phyloP scores from a whole-genome alignment of 37 sponge, comb jelly and placozoan genomes.

The Agelas oroides region DNA sequence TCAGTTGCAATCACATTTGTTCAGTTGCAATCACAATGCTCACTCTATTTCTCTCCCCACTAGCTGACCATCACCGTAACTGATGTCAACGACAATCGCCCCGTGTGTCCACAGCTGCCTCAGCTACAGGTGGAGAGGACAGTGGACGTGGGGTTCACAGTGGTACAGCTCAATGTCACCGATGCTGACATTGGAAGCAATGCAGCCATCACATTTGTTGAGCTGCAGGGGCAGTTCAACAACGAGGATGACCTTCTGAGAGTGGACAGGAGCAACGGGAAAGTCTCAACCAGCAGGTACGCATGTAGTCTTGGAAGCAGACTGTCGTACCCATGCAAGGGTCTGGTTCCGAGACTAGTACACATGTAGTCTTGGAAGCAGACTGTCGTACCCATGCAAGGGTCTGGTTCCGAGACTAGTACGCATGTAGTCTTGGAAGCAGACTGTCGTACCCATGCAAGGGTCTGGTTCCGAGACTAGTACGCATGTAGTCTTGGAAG shows the following conservation, averaged over 20 bases:
- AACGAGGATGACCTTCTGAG: constrained; percentile 11
- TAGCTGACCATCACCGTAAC: constrained; percentile 49
- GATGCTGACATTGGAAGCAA: constrained; percentile 67
- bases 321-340: too few relatives aligned
- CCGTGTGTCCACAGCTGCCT: constrained; percentile 39
- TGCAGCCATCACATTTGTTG: constrained; percentile 15
- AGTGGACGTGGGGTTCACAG: neutral
- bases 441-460: too few relatives aligned
- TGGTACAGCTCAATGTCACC: constrained; percentile 14
- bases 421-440: too few relatives aligned
- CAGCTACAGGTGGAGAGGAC: constrained; percentile 17
- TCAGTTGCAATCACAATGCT: neutral
- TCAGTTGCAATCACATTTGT: too few relatives aligned
- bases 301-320: neutral
- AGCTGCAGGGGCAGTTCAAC: neutral
- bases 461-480: too few relatives aligned
- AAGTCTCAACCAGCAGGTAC: constrained; percentile 29
- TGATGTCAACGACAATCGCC: constrained; percentile 81
- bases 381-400: too few relatives aligned
- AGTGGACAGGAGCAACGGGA: constrained; percentile 50
- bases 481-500: too few relatives aligned
- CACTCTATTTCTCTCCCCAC: neutral
- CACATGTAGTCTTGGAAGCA: too few relatives aligned
- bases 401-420: too few relatives aligned
- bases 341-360: too few relatives aligned